Conservation (phyloP, 1,140 invertebrate species). For the Zaprionus davidi region DNA sequence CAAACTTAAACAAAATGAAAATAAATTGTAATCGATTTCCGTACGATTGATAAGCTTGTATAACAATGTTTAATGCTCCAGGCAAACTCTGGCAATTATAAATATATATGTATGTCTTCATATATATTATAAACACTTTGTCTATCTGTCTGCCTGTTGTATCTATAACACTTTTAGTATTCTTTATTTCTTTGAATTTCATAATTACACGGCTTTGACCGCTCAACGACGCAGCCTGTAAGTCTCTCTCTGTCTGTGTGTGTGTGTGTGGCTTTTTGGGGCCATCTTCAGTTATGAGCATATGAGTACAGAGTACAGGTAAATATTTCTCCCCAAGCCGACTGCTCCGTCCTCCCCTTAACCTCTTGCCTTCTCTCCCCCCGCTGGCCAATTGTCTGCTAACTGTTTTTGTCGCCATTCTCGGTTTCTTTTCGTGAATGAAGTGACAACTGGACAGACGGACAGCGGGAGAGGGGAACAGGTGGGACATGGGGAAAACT, state of each 20-base stretch:
- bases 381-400: conserved; percentile 29
- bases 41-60: not conserved
- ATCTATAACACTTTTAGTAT: conserved; percentile 66
- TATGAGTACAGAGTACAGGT: conserved; percentile 30
- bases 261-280: conserved; percentile 24
- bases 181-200: conserved; percentile 80
- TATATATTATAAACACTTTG: not conserved
- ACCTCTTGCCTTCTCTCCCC: not conserved
- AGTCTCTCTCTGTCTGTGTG: not conserved
- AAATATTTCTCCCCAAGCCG: conserved; percentile 18
- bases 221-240: conserved; percentile 58
- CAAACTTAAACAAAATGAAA: too few species aligned
- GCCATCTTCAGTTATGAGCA: conserved; percentile 44
- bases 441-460: conserved; percentile 45
- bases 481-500: not conserved
- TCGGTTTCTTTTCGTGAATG: conserved; percentile 76
- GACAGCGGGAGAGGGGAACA: not conserved
- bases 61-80: not conserved
- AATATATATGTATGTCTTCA: not conserved
- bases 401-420: conserved; percentile 73
- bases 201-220: conserved; percentile 80
- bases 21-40: too few species aligned
- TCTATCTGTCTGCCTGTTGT: conserved; percentile 35
- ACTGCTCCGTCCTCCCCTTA: not conserved
- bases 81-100: not conserved